Evolutionary conservation across 2,888 invertebrate genomes (phyloP).

Genomic region (Ischnura elegans): DNA sequence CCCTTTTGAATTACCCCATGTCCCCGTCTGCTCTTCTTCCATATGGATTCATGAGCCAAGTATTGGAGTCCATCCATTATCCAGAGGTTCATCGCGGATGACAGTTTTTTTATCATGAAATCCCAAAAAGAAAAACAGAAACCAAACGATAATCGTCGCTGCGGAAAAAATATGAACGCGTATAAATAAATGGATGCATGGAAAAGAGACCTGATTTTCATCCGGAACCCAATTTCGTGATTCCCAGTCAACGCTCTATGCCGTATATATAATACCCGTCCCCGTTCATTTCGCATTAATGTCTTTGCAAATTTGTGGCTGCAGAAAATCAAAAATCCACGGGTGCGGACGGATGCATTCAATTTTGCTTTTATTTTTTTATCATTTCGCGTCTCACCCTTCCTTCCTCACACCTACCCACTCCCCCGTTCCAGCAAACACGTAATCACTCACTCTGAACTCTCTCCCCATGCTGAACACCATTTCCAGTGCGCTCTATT

Average conservation of each 20-base stretch:
- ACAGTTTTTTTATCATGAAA: neutral
- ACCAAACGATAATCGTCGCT: neutral
- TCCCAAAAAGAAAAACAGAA: too few relatives aligned
- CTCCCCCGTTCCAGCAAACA: neutral
- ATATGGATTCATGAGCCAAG: neutral
- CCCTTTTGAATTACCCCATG: neutral
- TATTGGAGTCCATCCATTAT: neutral
- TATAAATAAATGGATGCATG: neutral
- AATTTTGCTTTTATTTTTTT: neutral
- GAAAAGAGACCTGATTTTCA: neutral
- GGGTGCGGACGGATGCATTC: constrained; percentile 23
- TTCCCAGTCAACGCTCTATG: neutral
- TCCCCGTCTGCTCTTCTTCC: neutral
- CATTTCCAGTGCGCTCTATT: neutral
- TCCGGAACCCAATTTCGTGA: neutral
- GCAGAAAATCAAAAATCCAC: constrained; percentile 43
- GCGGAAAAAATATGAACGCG: neutral
- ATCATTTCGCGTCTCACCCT: neutral
- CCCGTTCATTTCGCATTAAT: constrained; percentile 39
- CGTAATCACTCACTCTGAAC: neutral
- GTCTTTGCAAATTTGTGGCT: constrained; percentile 44
- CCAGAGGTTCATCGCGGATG: neutral
- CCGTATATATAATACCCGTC: constrained; percentile 3
- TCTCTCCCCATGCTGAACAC: neutral
- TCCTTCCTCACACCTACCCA: too few relatives aligned